These are phyloP conservation scores for Lophotis ruficrista DNA, from an alignment of 2,113 vertebrate species.

Conservation along the genomic window DNA sequence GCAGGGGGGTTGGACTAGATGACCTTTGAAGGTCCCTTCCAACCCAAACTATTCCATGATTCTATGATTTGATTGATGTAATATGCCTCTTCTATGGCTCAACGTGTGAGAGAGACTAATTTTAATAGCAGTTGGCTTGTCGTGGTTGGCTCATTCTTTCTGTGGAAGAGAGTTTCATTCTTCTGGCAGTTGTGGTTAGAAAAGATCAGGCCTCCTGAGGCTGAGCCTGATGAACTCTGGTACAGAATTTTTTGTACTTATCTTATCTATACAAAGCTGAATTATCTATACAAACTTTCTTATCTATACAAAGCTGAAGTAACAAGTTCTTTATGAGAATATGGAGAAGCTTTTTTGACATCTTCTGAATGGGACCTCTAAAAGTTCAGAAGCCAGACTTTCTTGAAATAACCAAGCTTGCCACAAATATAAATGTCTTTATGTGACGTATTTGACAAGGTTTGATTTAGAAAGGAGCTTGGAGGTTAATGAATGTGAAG, in stretches of 20 bases:
- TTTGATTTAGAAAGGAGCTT: not conserved
- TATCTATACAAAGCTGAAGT: not conserved
- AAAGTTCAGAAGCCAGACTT: not conserved
- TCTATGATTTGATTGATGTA: not conserved
- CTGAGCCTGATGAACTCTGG: not conserved
- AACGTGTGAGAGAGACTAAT: accelerated
- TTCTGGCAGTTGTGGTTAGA: not conserved
- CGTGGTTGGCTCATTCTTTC: not conserved
- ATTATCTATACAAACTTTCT: not conserved
- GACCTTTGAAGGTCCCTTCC: no score
- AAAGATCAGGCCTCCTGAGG: not conserved
- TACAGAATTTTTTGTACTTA: not conserved
- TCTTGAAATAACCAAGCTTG: not conserved
- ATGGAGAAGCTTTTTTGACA: not conserved
- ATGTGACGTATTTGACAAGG: not conserved
- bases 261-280: not conserved
- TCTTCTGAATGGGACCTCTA: not conserved
- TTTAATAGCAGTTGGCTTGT: not conserved
- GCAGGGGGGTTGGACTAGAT: no score
- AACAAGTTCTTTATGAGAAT: not conserved
- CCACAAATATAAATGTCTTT: not conserved
- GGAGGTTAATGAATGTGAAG: not conserved
- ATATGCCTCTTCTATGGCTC: not conserved
- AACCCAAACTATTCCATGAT: no score
- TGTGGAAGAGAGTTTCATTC: not conserved